Evolutionary conservation across 2,113 vertebrate species (phyloP), one percentile per base, ranked within the genome.

Genomic region (Psammodynastes pulverulentus): DNA sequence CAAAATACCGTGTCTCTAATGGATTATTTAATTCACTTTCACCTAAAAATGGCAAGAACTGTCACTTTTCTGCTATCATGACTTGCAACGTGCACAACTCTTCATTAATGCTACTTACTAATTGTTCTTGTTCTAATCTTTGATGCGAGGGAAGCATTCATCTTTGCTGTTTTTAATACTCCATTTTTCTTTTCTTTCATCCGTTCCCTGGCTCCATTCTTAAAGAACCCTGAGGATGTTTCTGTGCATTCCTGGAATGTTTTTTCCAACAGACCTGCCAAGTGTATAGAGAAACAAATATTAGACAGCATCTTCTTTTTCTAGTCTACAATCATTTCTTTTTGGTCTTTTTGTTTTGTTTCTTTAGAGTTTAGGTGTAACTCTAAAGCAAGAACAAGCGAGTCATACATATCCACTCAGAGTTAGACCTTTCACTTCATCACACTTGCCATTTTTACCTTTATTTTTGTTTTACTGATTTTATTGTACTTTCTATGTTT

Each of bases 51-150:
- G 17, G 3, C 34, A 39, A 43, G 34, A 43, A 21, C 34, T 43
- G 34, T 39, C 34, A 79, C 1, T 79, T 79, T 79, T 79, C 7
- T 43, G 34, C 34, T 43, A 79, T 79, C 67, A 21, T 39, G 72
- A 43, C 72, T 43, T 79, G 29, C 15, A n/a, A 29, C 6, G 1
- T 87, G 17, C 46, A 12, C 9, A 67, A 13, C 13, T 9, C 56
- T 72, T 29, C 26, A 52, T 29, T 24, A 29, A 72, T 39, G n/a
- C 45, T 15, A 98, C 98, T 98, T 93, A 98, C 98, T 98, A 23
- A 98, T 97, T 23, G 97, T 95, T 90, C 98, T 98, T 4, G 97
- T 97, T 94, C 97, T 98, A 93, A 98, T 98, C 94, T 98, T 98
- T 8, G 98, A 97, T 4, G 95, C 98, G 9, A 97, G 92, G 0